A percentile compares a stretch with the other conserved stretches of the same genome.
Conservation (phyloP, 2,113 vertebrate species). For the Mugil cephalus region DNA sequence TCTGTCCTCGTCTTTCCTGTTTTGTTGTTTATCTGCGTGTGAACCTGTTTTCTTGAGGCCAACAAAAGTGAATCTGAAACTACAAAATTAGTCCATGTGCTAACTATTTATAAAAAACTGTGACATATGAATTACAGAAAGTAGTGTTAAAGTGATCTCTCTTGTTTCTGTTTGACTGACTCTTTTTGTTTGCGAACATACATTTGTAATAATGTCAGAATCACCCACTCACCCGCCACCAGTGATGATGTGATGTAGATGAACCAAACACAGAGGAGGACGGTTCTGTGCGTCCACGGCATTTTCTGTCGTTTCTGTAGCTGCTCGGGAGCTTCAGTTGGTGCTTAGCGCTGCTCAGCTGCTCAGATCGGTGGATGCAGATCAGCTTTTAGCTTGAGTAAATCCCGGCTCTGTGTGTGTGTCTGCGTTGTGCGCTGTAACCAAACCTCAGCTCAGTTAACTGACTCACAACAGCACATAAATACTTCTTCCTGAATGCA, state of each 20-base stretch:
- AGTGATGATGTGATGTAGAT: constrained; percentile 36
- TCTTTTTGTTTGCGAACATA: too few species aligned
- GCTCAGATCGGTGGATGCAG: constrained; percentile 19
- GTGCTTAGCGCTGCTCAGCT: constrained; percentile 44
- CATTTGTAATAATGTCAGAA: too few species aligned
- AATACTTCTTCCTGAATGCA: not conserved
- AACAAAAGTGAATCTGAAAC: too few species aligned
- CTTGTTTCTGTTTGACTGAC: too few species aligned
- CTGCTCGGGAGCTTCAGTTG: constrained; percentile 27
- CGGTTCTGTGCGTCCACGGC: constrained; percentile 18
- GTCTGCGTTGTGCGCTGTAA: not conserved
- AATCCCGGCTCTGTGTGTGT: constrained; percentile 54
- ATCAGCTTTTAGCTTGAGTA: constrained; percentile 36
- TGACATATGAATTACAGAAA: too few species aligned
- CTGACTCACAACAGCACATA: not conserved
- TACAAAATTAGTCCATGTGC: too few species aligned
- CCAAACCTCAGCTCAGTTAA: constrained; percentile 17
- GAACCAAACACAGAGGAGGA: constrained; percentile 33
- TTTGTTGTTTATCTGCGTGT: too few species aligned
- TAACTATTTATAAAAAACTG: too few species aligned
- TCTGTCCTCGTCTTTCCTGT: too few species aligned
- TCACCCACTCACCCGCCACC: constrained; percentile 58
- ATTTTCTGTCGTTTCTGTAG: constrained; percentile 28
- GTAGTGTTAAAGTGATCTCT: too few species aligned
- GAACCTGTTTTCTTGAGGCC: too few species aligned